Conservation (phyloP, 2,797 vertebrate species). For the Poecilia picta region DNA sequence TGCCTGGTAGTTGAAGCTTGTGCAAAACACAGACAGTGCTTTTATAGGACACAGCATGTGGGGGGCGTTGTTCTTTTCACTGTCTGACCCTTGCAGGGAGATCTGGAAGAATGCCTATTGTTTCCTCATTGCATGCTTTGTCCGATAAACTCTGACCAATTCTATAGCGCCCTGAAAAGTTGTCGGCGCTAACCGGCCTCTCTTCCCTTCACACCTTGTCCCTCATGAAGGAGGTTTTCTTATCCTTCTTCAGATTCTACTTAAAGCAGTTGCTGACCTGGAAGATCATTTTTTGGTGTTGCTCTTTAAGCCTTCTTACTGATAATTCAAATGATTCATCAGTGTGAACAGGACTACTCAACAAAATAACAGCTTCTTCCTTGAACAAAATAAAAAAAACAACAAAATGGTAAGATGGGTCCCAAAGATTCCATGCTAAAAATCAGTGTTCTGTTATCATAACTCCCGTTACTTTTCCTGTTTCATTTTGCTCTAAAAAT, state of each 20-base stretch:
- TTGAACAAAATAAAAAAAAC: constrained; percentile 20
- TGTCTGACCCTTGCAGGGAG: constrained; percentile 62
- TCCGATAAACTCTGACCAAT: constrained; percentile 65
- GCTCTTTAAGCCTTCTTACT: constrained; percentile 50
- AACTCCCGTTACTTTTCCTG: constrained; percentile 38
- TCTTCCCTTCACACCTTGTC: constrained; percentile 10
- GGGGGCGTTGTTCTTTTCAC: constrained; percentile 52
- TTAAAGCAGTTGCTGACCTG: constrained; percentile 42
- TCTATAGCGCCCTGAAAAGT: constrained; percentile 43
- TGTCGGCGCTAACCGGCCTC: constrained; percentile 32
- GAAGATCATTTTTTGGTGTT: constrained; percentile 50
- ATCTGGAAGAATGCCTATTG: constrained; percentile 73
- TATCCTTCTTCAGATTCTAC: constrained; percentile 32
- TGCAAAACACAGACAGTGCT: constrained; percentile 64
- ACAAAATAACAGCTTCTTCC: constrained; percentile 55
- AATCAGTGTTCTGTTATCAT: background rate
- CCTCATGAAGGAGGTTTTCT: constrained; percentile 15
- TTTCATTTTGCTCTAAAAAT: constrained; percentile 30
- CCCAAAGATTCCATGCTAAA: constrained; percentile 31
- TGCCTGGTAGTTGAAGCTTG: constrained; percentile 47
- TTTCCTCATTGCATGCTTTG: constrained; percentile 69
- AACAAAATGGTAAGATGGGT: constrained; percentile 17
- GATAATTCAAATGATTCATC: constrained; percentile 41
- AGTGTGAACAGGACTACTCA: constrained; percentile 54
- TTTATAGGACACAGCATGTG: constrained; percentile 65